Percentiles rank a stretch among this genome's conserved stretches.
These are phyloP conservation scores for Tinea trinotella DNA, from an alignment of 2,888 invertebrate genomes.

Conservation along the genomic window DNA sequence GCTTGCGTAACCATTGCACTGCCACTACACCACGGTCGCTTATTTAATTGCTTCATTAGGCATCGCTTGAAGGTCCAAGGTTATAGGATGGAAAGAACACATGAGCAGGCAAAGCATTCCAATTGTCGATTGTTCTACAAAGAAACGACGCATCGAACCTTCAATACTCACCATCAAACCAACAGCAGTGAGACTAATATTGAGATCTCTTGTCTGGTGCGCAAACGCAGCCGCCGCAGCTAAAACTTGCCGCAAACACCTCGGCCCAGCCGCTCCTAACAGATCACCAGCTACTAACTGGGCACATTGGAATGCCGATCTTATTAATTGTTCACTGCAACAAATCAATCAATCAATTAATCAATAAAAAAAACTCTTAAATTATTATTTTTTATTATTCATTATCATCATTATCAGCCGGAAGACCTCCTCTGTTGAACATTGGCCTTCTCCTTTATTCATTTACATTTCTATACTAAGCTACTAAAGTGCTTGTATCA, in stretches of 20 bases:
- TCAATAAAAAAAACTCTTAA: background rate
- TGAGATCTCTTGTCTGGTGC: constrained; percentile 95
- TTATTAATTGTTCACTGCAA: constrained; percentile 87
- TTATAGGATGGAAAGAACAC: no score
- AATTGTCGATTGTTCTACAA: no score
- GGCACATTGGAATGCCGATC: constrained; percentile 95
- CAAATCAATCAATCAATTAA: background rate
- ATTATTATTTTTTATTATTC: background rate
- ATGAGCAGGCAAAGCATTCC: no score
- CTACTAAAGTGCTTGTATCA: no score
- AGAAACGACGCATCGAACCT: background rate
- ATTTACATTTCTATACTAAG: no score
- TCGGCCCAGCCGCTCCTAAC: constrained; percentile 89
- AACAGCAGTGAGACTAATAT: constrained; percentile 97
- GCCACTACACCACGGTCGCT: no score
- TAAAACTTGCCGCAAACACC: constrained; percentile 91
- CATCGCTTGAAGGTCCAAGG: no score
- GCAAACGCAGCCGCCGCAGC: constrained; percentile 97
- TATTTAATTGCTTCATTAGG: background rate
- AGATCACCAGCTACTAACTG: constrained; percentile 96
- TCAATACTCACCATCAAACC: constrained; percentile 89
- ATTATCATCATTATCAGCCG: no score
- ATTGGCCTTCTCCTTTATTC: no score
- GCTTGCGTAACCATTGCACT: no score
- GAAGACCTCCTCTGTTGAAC: no score